A percentile compares a stretch with the other conserved stretches of the same genome.
These are phyloP conservation scores for Sympetrum striolatum DNA, from an alignment of 2,888 invertebrate species.

Conservation along the genomic window DNA sequence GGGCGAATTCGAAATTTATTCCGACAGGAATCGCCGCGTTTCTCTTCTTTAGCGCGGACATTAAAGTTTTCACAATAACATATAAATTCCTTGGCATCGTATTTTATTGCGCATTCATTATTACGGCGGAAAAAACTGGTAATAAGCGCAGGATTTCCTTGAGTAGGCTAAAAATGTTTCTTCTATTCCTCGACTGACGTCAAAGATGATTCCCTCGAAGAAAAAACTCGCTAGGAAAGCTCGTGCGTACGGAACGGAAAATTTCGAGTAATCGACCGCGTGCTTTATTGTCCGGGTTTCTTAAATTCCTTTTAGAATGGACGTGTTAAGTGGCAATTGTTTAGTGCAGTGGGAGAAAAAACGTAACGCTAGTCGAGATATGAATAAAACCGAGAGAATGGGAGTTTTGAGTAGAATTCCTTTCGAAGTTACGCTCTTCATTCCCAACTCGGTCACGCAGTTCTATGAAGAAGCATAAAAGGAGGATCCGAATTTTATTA, in stretches of 20 bases:
- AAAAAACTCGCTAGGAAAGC: neutral
- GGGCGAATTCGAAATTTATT: neutral
- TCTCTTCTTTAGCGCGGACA: neutral
- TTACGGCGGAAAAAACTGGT: neutral
- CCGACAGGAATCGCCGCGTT: neutral
- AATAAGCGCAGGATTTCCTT: neutral
- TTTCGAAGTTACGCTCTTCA: neutral
- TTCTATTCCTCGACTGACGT: neutral
- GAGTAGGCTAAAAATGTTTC: neutral
- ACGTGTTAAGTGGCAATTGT: neutral
- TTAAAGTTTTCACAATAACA: neutral
- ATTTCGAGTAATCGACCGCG: neutral
- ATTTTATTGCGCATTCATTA: neutral
- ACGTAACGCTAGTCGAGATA: neutral
- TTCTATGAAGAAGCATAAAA: neutral
- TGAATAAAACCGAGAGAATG: neutral
- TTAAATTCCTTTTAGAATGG: neutral
- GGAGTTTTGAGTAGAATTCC: neutral
- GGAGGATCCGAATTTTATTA: neutral
- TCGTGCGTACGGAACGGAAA: neutral
- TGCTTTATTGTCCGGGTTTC: neutral
- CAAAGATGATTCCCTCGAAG: neutral
- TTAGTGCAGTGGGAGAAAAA: neutral
- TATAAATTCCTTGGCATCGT: neutral
- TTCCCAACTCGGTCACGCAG: neutral